Conservation (phyloP, 1,140 invertebrate genomes). For the Lycorma delicatula region DNA sequence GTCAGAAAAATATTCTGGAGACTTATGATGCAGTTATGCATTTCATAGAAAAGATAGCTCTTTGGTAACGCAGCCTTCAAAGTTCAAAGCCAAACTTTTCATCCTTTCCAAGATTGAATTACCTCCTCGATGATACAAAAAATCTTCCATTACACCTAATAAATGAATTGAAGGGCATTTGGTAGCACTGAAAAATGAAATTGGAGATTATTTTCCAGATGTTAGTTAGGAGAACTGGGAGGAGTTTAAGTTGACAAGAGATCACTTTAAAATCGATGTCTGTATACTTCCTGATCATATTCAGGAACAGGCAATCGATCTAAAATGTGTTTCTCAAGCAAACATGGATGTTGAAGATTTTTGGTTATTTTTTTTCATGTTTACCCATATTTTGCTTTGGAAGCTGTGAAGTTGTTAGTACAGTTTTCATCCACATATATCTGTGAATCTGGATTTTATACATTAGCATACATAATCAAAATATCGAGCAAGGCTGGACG, state of each 20-base stretch:
- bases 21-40: slow-evolving; percentile 7
- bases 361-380: slow-evolving; percentile 3
- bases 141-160: neutral
- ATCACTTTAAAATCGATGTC: neutral
- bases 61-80: neutral
- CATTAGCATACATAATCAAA: slow-evolving; percentile 14
- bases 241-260: neutral
- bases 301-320: neutral
- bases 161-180: neutral
- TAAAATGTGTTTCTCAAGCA: neutral
- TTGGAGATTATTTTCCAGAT: neutral
- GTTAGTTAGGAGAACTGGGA: neutral
- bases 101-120: slow-evolving; percentile 13
- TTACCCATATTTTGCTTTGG: neutral
- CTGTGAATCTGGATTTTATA: slow-evolving; percentile 16
- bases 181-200: neutral
- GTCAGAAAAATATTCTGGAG: slow-evolving; percentile 20
- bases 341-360: neutral
- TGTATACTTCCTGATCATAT: neutral
- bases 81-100: neutral
- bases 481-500: slow-evolving; percentile 7
- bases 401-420: slow-evolving; percentile 7
- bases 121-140: slow-evolving; percentile 2
- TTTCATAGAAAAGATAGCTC: too few relatives aligned
- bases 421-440: slow-evolving; percentile 15